Conservation (phyloP, 2,888 invertebrate genomes). For the Dynastes hyllus region DNA sequence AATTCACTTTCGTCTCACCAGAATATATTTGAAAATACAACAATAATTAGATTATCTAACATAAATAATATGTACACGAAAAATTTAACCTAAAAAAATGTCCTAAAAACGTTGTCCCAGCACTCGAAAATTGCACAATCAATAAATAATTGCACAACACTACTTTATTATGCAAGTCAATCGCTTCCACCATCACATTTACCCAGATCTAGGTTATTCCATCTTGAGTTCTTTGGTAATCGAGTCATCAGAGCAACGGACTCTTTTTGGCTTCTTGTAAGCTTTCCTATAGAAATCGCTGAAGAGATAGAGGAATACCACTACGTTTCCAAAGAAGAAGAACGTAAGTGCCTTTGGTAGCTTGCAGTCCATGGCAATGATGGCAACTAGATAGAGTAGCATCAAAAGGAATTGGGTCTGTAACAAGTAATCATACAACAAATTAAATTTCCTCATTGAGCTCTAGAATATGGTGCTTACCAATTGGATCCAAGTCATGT, state of each 20-base stretch:
- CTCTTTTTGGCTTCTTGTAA: constrained; percentile 61
- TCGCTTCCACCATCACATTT: no score
- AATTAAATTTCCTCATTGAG: not conserved
- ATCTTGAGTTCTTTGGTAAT: constrained; percentile 7
- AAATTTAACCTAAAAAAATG: no score
- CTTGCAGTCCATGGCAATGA: constrained; percentile 80
- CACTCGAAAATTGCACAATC: not conserved
- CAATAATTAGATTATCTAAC: not conserved
- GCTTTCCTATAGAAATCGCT: constrained; percentile 80
- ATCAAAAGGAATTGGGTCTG: constrained; percentile 86
- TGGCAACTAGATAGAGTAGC: constrained; percentile 79
- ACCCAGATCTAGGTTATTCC: not conserved
- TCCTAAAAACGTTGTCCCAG: no score
- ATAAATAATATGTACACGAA: constrained; percentile 24
- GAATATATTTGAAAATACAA: no score
- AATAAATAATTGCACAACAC: no score
- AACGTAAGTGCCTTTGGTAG: constrained; percentile 81
- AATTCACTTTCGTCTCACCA: not conserved
- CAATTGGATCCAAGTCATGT: constrained; percentile 90
- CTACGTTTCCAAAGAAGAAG: constrained; percentile 79
- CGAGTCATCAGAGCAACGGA: not conserved
- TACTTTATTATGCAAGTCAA: no score
- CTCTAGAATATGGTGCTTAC: constrained; percentile 68
- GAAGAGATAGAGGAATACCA: constrained; percentile 85
- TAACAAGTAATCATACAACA: constrained; percentile 59